phyloP scores from a whole-genome alignment of 2,888 invertebrate genomes.

The Drosophila cognata region DNA sequence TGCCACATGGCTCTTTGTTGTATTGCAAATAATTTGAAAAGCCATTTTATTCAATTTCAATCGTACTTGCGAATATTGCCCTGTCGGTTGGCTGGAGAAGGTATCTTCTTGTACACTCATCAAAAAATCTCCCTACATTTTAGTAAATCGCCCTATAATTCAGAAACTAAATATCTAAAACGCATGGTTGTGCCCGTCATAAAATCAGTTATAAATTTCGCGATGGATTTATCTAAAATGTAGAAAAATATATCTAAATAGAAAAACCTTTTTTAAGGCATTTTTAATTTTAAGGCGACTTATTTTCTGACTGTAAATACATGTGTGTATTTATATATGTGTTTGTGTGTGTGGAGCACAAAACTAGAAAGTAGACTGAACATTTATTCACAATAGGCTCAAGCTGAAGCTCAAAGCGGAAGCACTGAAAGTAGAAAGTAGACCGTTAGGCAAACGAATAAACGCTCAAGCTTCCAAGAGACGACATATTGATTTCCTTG shows the following conservation, averaged over 20 bases:
- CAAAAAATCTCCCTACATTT: not conserved
- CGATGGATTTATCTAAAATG: not conserved
- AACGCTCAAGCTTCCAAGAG: conserved; percentile 34
- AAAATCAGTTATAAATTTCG: not conserved
- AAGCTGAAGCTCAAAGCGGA: conserved; percentile 44
- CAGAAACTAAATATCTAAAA: not conserved
- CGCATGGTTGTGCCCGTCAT: not conserved
- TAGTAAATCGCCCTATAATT: not conserved
- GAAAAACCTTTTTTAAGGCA: no score
- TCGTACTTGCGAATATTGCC: conserved; percentile 49
- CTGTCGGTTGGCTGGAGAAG: not conserved
- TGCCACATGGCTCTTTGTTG: conserved; percentile 59
- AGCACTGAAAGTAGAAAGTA: conserved; percentile 47
- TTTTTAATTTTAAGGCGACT: no score
- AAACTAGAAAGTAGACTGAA: conserved; percentile 43
- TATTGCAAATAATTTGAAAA: conserved; percentile 75
- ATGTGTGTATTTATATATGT: not conserved
- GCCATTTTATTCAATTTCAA: conserved; percentile 76
- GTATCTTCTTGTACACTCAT: conserved; percentile 3
- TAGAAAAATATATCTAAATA: not conserved
- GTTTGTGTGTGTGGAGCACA: conserved; percentile 1
- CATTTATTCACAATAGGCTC: conserved; percentile 47
- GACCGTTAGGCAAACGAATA: conserved; percentile 30
- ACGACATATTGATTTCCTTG: conserved; percentile 71
- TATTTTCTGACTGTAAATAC: not conserved